phyloP scores from a whole-genome alignment of 64 coral and sea anemone genomes.

The Anthopleura sola region DNA sequence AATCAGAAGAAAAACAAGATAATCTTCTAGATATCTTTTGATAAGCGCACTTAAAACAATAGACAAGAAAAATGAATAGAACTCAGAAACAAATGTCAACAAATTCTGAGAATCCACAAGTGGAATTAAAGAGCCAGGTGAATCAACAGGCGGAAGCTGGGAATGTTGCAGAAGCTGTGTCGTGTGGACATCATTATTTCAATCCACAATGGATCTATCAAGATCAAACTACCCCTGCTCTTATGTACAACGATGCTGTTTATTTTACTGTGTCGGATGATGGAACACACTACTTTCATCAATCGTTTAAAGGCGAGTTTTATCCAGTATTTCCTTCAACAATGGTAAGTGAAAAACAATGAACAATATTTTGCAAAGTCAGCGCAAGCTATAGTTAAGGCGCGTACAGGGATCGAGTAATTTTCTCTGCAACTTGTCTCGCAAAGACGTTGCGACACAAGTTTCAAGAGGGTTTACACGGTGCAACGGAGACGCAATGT shows the following conservation, averaged over 20 bases:
- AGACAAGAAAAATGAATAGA: background rate
- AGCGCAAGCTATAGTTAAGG: too few relatives aligned
- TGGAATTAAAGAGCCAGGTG: background rate
- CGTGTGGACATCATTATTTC: conserved; percentile 52
- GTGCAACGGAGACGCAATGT: too few relatives aligned
- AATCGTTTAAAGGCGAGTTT: conserved; percentile 34
- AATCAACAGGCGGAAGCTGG: background rate
- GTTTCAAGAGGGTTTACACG: too few relatives aligned
- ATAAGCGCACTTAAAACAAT: background rate
- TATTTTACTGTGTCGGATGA: conserved; percentile 46
- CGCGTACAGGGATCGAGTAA: too few relatives aligned
- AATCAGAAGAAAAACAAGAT: background rate
- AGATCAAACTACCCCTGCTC: background rate
- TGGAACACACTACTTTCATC: conserved; percentile 56
- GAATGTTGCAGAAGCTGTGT: background rate
- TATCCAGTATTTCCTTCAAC: background rate
- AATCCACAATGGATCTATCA: conserved; percentile 48
- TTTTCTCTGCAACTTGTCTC: too few relatives aligned
- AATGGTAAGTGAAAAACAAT: background rate
- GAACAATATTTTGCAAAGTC: background rate
- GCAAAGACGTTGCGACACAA: too few relatives aligned
- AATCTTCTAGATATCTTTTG: background rate
- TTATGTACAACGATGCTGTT: conserved; percentile 49
- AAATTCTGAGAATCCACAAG: background rate
- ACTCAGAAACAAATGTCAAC: too few relatives aligned